These are phyloP conservation scores for Centropus unirufus DNA, from an alignment of 2,113 vertebrate genomes.

Conservation along the genomic window DNA sequence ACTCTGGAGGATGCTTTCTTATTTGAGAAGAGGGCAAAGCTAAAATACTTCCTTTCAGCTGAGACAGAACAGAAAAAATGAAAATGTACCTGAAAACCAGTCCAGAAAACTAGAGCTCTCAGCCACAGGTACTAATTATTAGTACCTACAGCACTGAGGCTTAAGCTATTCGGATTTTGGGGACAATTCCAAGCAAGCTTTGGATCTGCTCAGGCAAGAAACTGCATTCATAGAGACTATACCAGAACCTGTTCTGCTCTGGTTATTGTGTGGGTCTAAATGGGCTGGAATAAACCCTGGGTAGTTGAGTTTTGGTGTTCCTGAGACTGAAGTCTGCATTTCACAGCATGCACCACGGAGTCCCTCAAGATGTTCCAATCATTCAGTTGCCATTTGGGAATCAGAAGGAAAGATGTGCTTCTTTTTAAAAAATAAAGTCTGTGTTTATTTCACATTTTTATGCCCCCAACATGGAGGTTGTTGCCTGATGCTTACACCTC, in stretches of 20 bases:
- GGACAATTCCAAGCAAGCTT: background rate
- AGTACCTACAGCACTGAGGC: background rate
- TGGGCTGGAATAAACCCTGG: background rate
- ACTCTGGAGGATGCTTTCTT: background rate
- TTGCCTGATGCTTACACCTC: background rate
- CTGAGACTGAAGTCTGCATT: background rate
- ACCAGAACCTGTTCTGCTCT: background rate
- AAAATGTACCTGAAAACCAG: background rate
- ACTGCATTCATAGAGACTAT: background rate
- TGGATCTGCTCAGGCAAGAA: background rate
- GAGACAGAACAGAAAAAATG: background rate
- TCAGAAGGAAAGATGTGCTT: background rate
- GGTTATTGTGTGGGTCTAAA: background rate
- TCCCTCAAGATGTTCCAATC: background rate
- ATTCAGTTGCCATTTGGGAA: background rate
- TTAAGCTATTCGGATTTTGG: background rate
- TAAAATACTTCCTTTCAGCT: background rate
- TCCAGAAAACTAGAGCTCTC: background rate
- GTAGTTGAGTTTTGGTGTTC: background rate
- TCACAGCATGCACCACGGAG: background rate
- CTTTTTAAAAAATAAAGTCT: background rate
- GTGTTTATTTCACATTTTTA: background rate
- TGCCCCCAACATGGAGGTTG: rapidly evolving
- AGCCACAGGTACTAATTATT: background rate
- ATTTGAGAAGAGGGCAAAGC: background rate